These are phyloP conservation scores for Synaphobranchus kaupii DNA, from an alignment of 2,797 vertebrate genomes.

Conservation along the genomic window DNA sequence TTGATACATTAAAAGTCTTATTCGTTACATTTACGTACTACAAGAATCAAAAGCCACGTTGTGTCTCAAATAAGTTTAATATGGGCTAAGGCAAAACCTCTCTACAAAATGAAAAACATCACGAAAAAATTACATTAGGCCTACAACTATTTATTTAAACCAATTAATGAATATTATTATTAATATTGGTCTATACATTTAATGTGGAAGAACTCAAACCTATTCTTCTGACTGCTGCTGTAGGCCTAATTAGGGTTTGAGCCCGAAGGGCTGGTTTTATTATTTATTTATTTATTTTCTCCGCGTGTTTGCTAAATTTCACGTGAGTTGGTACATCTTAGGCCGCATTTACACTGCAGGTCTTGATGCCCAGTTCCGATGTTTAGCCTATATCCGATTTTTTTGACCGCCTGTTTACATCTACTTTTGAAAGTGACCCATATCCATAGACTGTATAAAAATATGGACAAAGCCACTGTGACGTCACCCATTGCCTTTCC, in stretches of 20 bases:
- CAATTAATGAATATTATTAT: background rate
- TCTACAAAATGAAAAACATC: background rate
- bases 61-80: background rate
- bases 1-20: background rate
- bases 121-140: background rate
- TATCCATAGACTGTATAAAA: too few species aligned
- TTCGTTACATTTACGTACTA: background rate
- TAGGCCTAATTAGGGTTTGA: background rate
- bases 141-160: background rate
- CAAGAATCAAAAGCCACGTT: background rate
- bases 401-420: too few species aligned
- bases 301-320: too few species aligned
- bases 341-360: too few species aligned
- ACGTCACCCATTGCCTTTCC: too few species aligned
- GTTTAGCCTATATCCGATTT: too few species aligned
- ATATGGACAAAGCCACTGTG: too few species aligned
- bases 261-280: too few species aligned
- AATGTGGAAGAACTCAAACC: background rate
- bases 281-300: too few species aligned
- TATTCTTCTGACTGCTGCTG: background rate
- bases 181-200: background rate
- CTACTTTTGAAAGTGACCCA: too few species aligned
- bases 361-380: too few species aligned
- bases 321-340: too few species aligned
- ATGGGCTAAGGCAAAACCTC: background rate